Percentiles rank a stretch among this genome's conserved stretches.
Conservation (phyloP, 1,140 invertebrate genomes). For the Drosophila asahinai region DNA sequence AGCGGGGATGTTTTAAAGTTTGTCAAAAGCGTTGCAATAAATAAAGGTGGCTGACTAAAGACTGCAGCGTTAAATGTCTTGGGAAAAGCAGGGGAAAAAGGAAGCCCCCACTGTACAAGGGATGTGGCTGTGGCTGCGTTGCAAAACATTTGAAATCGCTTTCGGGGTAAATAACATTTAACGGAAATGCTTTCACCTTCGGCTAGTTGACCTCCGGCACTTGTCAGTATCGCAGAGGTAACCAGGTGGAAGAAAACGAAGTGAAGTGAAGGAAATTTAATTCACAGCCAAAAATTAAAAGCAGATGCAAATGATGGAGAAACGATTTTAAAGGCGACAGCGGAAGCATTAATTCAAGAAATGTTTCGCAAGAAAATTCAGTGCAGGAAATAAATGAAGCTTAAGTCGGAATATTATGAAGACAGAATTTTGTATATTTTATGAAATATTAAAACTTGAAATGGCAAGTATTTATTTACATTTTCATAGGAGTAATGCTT, state of each 20-base stretch:
- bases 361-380: background rate
- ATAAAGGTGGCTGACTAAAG: conserved; percentile 55
- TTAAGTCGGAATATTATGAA: background rate
- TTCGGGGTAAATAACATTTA: conserved; percentile 43
- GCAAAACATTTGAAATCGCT: conserved; percentile 32
- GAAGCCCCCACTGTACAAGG: background rate
- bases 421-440: background rate
- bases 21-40: conserved; percentile 74
- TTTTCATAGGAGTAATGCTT: background rate
- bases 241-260: conserved; percentile 17
- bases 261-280: conserved; percentile 20
- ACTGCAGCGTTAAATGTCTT: conserved; percentile 13
- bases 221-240: conserved; percentile 23
- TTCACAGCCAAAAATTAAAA: conserved; percentile 12
- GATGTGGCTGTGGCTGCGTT: background rate
- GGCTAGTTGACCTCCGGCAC: conserved; percentile 34
- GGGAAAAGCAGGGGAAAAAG: background rate
- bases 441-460: background rate
- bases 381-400: background rate
- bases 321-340: background rate
- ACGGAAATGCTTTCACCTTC: conserved; percentile 42
- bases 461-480: too few relatives aligned
- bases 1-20: conserved; percentile 68
- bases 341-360: conserved; percentile 3
- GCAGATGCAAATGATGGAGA: background rate